Evolutionary conservation across 2,113 vertebrate genomes (phyloP), one percentile per base, ranked within the genome.

Genomic region (Sceloporus tristichus): DNA sequence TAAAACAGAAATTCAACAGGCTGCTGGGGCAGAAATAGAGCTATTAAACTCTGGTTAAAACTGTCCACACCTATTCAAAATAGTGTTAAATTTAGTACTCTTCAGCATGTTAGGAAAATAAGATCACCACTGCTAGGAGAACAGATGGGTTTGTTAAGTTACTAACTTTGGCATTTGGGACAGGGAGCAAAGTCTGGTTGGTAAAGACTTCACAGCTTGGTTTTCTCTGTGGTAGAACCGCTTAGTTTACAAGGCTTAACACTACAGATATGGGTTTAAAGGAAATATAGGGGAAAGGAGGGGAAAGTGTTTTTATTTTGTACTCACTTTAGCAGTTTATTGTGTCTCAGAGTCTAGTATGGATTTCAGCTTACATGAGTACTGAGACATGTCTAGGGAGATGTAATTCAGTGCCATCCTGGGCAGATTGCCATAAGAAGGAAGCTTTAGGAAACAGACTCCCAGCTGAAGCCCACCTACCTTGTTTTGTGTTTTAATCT

Each of bases 341-440:
- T 92, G 70, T 85, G n/a, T 89, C 73, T 90, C 90, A 91, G 90
- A 2, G 8, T 78, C 76, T 83, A 40, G 38, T 89, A 92, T 94
- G 86, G 91, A 91, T 87, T 91, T 90, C 89, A 93, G 94, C 90
- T 89, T 53, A 88, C 56, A 38, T 62, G 90, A 78, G n/a, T 91
- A 91, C 81, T 21, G 38, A 90, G 83, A 87, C 38, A 4, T 68
- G 38, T 91, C 81, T 79, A 88, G 90, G 84, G 92, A 95, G 38
- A 25, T 88, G 29, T 92, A 93, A 95, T 92, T 94, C 82, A 79
- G 38, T 87, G 90, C 29, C 79, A 0, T 85, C 65, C 90, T 93
- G 90, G 91, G 90, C 88, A 94, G 79, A 82, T 66, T 94, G 92
- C 87, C 94, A 93, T 85, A 89, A 79, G 85, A 83, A 88, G 29